phyloP scores from a whole-genome alignment of 1,140 invertebrate species.

The Zaprionus davidi region DNA sequence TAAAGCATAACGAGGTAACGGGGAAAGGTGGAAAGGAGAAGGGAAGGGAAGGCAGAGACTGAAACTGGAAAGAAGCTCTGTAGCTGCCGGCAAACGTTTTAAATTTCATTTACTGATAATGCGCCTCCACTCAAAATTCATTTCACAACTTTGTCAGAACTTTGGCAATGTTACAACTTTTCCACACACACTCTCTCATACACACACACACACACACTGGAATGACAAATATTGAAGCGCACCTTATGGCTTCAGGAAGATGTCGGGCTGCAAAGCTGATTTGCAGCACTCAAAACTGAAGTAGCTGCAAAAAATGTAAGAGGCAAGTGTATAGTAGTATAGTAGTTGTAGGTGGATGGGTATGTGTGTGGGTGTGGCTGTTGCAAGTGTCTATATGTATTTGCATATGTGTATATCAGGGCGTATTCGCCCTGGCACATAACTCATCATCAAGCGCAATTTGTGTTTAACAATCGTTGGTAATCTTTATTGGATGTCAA shows the following conservation, averaged over 20 bases:
- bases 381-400: slow-evolving; percentile 4
- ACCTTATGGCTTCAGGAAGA: slow-evolving; percentile 51
- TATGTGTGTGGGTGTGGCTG: slow-evolving; percentile 4
- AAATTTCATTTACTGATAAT: slow-evolving; percentile 80
- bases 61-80: neutral
- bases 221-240: slow-evolving; percentile 49
- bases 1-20: neutral
- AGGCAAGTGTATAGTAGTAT: no score
- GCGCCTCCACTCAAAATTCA: slow-evolving; percentile 57
- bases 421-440: slow-evolving; percentile 39
- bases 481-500: slow-evolving; percentile 81
- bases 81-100: slow-evolving; percentile 50
- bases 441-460: slow-evolving; percentile 79
- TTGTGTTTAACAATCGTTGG: slow-evolving; percentile 81
- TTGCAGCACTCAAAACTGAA: slow-evolving; percentile 50
- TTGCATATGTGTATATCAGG: slow-evolving; percentile 8
- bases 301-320: slow-evolving; percentile 19
- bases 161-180: slow-evolving; percentile 42
- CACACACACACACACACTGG: slow-evolving; percentile 15
- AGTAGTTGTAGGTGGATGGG: neutral
- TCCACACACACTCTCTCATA: neutral
- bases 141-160: slow-evolving; percentile 66
- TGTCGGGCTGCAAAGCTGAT: slow-evolving; percentile 57
- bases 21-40: neutral
- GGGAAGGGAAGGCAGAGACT: neutral